phyloP scores from a whole-genome alignment of 2,888 invertebrate species.

The Amiota mariae region DNA sequence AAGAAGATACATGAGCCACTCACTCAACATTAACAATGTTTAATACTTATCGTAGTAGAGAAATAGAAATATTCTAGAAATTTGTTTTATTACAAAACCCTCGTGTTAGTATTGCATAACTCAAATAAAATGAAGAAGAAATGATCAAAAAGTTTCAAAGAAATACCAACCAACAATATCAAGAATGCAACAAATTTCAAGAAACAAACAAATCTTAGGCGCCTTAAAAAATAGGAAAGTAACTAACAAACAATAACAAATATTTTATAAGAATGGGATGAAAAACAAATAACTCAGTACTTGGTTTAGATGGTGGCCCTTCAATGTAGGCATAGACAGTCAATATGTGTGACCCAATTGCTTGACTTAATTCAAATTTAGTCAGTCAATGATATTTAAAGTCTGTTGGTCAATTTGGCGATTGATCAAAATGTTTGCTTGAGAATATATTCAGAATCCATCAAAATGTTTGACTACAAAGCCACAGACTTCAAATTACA shows the following conservation, averaged over 20 bases:
- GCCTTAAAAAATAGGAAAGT: neutral
- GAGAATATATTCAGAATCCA: too few species aligned
- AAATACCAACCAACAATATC: neutral
- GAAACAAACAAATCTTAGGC: conserved; percentile 6
- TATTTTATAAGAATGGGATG: neutral
- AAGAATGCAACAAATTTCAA: neutral
- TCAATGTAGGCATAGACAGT: too few species aligned
- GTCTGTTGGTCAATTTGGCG: too few species aligned
- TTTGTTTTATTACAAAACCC: neutral
- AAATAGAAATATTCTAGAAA: neutral
- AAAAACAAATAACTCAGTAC: too few species aligned
- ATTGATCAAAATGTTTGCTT: too few species aligned
- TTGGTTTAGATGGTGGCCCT: too few species aligned
- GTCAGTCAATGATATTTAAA: too few species aligned
- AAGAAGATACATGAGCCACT: conserved; percentile 22
- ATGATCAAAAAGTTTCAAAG: neutral
- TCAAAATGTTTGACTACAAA: too few species aligned
- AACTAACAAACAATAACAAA: neutral
- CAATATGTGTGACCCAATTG: too few species aligned
- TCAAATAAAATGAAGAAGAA: neutral
- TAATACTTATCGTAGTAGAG: neutral
- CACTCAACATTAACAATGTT: neutral
- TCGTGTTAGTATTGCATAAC: conserved; percentile 5
- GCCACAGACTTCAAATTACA: neutral
- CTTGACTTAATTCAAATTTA: too few species aligned